Percentiles rank a stretch among this genome's conserved stretches.
Conservation (phyloP, 2,113 vertebrate species). For the Heterochromis multidens region DNA sequence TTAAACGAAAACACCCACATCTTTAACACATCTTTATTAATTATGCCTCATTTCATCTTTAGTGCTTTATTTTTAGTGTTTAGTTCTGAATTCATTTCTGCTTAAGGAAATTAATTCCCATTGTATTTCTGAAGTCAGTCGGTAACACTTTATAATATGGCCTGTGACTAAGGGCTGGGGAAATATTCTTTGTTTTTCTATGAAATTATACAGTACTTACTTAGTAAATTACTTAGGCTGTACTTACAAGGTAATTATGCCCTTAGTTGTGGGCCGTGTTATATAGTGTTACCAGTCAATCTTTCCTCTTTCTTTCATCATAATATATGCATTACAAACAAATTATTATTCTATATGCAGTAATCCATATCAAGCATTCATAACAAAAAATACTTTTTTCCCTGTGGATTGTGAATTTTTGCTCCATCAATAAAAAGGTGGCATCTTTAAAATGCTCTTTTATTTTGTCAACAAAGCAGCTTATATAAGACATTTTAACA, state of each 20-base stretch:
- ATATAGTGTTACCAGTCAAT: no score
- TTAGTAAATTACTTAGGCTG: no score
- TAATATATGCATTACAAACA: neutral
- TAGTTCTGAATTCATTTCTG: no score
- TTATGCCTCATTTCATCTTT: neutral
- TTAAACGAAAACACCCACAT: neutral
- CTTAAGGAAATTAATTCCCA: neutral
- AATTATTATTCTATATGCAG: fast-evolving
- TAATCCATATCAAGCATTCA: neutral
- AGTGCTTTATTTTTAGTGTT: neutral
- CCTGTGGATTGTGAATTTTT: no score
- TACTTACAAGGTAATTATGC: no score
- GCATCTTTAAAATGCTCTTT: neutral
- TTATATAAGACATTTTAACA: neutral
- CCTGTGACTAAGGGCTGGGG: no score
- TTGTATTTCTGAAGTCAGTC: neutral
- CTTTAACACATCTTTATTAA: neutral
- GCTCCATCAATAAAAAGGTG: neutral
- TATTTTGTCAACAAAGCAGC: neutral
- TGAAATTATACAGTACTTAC: no score
- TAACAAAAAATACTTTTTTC: neutral
- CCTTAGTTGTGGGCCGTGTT: no score
- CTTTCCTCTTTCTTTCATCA: neutral
- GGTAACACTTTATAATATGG: no score
- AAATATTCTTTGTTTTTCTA: no score